These are phyloP conservation scores for Drosophila watanabei DNA, from an alignment of 1,140 invertebrate genomes.

Conservation along the genomic window DNA sequence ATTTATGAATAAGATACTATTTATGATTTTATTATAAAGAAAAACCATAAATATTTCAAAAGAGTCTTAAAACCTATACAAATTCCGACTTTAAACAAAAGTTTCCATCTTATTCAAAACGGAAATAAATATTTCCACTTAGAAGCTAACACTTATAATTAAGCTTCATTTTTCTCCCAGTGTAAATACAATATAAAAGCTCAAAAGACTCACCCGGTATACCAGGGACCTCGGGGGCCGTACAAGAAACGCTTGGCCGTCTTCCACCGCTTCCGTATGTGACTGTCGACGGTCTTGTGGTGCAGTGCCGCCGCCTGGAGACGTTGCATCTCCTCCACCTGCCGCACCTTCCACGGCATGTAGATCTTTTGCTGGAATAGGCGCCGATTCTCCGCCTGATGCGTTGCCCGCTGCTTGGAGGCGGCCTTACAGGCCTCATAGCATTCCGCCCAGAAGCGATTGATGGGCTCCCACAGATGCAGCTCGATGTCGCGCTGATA, in stretches of 20 bases:
- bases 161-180: neutral
- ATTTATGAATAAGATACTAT: too few relatives aligned
- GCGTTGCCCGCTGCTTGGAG: constrained; percentile 87
- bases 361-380: constrained; percentile 88
- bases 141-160: too few relatives aligned
- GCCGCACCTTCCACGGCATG: constrained; percentile 86
- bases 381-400: constrained; percentile 87
- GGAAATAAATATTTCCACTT: neutral
- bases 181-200: neutral
- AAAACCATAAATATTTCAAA: neutral
- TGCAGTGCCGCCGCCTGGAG: constrained; percentile 86
- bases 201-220: constrained; percentile 85
- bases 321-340: constrained; percentile 86
- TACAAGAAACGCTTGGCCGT: constrained; percentile 87
- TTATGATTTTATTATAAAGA: neutral
- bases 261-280: constrained; percentile 87
- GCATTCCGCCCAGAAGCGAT: constrained; percentile 88
- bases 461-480: constrained; percentile 87
- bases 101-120: neutral
- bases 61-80: too few relatives aligned
- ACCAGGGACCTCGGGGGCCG: constrained; percentile 88
- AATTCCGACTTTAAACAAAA: neutral
- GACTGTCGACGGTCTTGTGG: constrained; percentile 86
- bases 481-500: constrained; percentile 86
- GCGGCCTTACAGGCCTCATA: constrained; percentile 88